Conservation (phyloP, 2,797 vertebrate species). For the Furcifer pardalis region DNA sequence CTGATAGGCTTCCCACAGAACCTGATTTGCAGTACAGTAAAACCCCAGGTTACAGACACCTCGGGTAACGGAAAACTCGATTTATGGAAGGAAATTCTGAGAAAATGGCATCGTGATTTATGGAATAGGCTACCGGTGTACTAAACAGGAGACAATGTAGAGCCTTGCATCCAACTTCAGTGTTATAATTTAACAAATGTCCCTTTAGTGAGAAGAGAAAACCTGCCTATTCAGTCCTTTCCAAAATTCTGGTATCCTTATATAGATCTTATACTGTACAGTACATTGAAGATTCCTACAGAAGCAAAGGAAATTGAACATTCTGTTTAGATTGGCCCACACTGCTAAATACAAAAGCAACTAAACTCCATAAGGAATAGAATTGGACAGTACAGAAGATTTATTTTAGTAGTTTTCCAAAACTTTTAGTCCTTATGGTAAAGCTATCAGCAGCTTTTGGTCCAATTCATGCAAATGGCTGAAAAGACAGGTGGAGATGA, state of each 20-base stretch:
- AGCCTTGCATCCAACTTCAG: neutral
- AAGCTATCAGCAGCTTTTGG: slow-evolving; percentile 29
- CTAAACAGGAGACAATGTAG: neutral
- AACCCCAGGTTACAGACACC: no score
- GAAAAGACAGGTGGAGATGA: slow-evolving; percentile 32
- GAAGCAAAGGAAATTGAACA: neutral
- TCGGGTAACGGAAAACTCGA: no score
- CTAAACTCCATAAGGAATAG: slow-evolving; percentile 19
- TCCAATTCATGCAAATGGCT: slow-evolving; percentile 7
- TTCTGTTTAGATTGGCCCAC: slow-evolving; percentile 25
- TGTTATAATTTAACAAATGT: neutral
- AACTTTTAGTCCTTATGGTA: neutral
- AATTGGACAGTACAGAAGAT: neutral
- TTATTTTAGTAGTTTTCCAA: neutral
- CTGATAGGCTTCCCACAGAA: no score
- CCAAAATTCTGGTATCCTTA: neutral
- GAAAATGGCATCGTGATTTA: no score
- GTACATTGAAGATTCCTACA: neutral
- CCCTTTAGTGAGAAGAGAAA: neutral
- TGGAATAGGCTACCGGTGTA: neutral
- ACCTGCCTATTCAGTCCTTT: neutral
- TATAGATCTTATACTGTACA: neutral
- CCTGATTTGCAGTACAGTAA: no score
- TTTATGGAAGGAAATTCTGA: no score
- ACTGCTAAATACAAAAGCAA: neutral